These are phyloP conservation scores for Caranx melampygus DNA, from an alignment of 2,113 vertebrate genomes.

Conservation along the genomic window DNA sequence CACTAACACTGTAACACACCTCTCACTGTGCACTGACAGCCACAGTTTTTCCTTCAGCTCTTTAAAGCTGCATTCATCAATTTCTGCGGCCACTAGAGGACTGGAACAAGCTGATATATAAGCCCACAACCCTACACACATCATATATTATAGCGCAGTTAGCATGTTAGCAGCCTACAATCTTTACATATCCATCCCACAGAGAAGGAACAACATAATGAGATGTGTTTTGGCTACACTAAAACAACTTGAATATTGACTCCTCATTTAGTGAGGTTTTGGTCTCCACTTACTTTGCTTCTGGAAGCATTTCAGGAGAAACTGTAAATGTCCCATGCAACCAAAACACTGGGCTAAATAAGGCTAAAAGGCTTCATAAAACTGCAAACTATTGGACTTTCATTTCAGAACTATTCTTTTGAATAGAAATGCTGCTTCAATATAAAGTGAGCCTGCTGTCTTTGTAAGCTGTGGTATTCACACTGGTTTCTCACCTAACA, in stretches of 20 bases:
- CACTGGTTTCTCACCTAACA: neutral
- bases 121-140: neutral
- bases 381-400: too few species aligned
- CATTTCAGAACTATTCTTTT: neutral
- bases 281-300: neutral
- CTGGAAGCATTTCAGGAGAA: neutral
- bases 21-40: constrained; percentile 38
- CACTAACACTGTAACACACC: constrained; percentile 35
- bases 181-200: neutral
- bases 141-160: neutral
- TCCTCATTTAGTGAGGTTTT: neutral
- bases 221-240: neutral
- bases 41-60: neutral
- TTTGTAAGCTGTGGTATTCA: neutral
- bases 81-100: constrained; percentile 55
- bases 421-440: neutral
- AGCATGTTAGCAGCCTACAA: neutral
- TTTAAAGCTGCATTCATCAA: constrained; percentile 7
- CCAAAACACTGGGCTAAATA: neutral
- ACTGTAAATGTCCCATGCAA: neutral
- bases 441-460: neutral
- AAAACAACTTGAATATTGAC: neutral
- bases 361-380: neutral
- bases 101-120: neutral
- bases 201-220: neutral